Base-by-base conservation (phyloP, 2,888 invertebrate species). In the Abrostola tripartita region DNA sequence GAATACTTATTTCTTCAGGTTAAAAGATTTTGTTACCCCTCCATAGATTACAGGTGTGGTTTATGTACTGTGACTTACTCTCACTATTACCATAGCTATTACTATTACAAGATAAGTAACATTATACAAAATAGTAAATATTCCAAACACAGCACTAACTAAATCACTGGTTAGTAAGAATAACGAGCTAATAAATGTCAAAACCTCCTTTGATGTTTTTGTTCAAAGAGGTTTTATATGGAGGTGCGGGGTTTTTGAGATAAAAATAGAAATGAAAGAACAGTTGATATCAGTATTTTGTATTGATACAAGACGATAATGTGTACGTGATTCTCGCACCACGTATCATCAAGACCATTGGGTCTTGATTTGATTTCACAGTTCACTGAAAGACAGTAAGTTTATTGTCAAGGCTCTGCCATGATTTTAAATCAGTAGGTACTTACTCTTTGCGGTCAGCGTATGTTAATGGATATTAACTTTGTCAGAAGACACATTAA, bases 121-220 rank as follows among this genome's bases (percentile, higher is more conserved):
- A 12, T 52, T 52, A 38, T 11, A 47, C 7, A 24, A 57, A 53
- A 24, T 49, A 53, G 40, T 54, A 58, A 10, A 42, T 52, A 73
- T 59, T 67, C 44, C 36, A 40, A 72, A 73, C 52, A 61, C 55
- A 67, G 55, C 42, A 52, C 49, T 12, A 37, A 54, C 37, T 68
- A 61, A 71, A 73, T 64, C 60, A 68, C 57, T 57, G 40, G 49
- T 53, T 40, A 53, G 52, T 51, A 49, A 68, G 60, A 68, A 52
- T 60, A 62, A 67, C 51, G 59, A 40, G 52, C 41, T 49, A 68
- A 71, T 64, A 67, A 59, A 75, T 56, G 63, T 67, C 64, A 36
- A 49, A 63, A 57, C 5, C 36, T 58, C 44, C 49, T 72, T 76
- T 72, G 58, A 74, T 62, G 61, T 61, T 42, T 42, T 47, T 7